Percentiles rank a stretch among this genome's conserved stretches.
These are phyloP conservation scores for Dermochelys coriacea DNA, from an alignment of 2,797 vertebrate genomes.

Conservation along the genomic window DNA sequence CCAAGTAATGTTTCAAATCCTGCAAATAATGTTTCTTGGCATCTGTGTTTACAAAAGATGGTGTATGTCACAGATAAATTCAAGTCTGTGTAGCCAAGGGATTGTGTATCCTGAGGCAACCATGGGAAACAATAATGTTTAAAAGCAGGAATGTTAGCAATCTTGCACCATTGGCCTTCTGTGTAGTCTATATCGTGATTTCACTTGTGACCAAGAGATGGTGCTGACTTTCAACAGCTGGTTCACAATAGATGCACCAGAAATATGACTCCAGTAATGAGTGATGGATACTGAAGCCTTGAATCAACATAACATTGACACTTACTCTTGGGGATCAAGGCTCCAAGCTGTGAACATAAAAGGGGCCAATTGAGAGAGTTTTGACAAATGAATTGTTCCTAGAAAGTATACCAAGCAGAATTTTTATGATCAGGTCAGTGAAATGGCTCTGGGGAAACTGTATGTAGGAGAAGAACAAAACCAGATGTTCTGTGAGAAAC, in stretches of 20 bases:
- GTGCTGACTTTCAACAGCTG: constrained; percentile 2
- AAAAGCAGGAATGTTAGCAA: rapidly evolving
- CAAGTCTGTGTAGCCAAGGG: neutral
- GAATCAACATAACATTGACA: constrained; percentile 9
- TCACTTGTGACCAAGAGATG: neutral
- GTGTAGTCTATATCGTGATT: neutral
- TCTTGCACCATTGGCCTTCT: neutral
- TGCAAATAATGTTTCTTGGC: neutral
- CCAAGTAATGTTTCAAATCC: neutral
- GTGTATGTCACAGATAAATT: neutral
- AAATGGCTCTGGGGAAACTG: neutral
- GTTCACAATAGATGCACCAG: neutral
- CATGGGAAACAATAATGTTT: neutral
- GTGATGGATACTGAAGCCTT: neutral
- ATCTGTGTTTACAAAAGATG: neutral
- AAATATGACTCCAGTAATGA: constrained; percentile 12
- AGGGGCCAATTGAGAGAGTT: neutral
- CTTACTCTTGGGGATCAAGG: neutral
- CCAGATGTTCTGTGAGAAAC: neutral
- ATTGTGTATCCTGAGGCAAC: neutral
- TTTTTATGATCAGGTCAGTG: neutral
- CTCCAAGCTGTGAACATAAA: neutral
- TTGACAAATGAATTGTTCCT: neutral
- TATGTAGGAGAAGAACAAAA: neutral
- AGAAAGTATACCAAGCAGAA: neutral